Base-by-base conservation (phyloP, 1,140 invertebrate genomes). In the Cydia strobilella region DNA sequence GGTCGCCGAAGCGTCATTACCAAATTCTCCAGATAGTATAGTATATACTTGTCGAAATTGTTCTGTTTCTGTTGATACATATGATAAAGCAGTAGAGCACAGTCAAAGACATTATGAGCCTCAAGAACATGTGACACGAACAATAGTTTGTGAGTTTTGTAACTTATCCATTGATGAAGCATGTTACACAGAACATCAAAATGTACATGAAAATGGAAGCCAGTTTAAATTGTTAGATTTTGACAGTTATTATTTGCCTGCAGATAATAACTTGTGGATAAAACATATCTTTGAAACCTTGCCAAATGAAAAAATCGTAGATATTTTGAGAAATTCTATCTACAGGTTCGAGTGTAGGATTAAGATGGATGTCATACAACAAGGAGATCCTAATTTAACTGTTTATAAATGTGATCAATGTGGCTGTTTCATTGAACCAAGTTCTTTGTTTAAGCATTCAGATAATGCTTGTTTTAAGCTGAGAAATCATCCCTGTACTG, bases 381-480 rank as follows among this genome's bases (percentile, higher is more conserved):
- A 84, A 20, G 89, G 87, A 15, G 48, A 74, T 23, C n/a, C 63
- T 18, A 15, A 79, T 69, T 63, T 83, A 13, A 85, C 82, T 42
- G 69, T 90, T 9, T 90, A 85, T 72, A 86, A 84, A 79, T 91
- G 88, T 81, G 77, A 77, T 71, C 84, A 81, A 77, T 91, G 89
- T 82, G 13, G 75, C 7, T 77, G 74, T 65, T 81, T 82, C 78
- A 74, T 88, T 27, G 82, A 87, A 51, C 78, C 80, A 45, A 12
- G 48, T 45, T 69, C 48, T 35, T 54, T 86, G 71, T 84, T 79
- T 59, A 76, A 79, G 63, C 88, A 88, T 72, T 71, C 74, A 48
- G 74, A 75, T 54, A 80, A 75, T 73, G 74, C 77, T 63, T 77
- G 77, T 73, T 74, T 63, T 48, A 69, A 39, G 63, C 73, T 77